Evolutionary conservation across 2,888 invertebrate species (phyloP).

Genomic region (Eupelmus urozonus): DNA sequence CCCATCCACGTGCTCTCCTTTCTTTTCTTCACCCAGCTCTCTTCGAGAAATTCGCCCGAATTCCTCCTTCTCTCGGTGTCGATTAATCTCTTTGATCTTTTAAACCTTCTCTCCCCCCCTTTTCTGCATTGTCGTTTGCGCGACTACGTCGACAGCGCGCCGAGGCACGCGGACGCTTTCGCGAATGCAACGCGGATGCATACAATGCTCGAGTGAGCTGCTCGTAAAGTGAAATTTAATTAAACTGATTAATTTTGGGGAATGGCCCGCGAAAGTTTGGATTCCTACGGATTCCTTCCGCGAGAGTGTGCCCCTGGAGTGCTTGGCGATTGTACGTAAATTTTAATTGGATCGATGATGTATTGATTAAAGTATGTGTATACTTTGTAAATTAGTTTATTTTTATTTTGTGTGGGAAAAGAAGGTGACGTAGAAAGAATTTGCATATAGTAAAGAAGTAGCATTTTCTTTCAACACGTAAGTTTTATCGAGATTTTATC

Average conservation of each 20-base stretch:
- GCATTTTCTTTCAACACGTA: no score
- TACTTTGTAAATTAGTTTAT: no score
- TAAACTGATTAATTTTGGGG: conserved; percentile 29
- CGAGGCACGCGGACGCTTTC: not conserved
- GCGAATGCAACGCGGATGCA: not conserved
- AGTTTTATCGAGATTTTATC: no score
- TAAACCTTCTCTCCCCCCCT: not conserved
- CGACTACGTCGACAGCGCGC: conserved; percentile 20
- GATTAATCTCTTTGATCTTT: conserved; percentile 56
- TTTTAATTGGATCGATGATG: no score
- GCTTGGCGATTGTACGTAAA: no score
- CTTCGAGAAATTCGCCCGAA: conserved; percentile 44
- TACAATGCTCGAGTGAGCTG: not conserved
- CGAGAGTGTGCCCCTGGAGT: no score
- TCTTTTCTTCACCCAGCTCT: conserved; percentile 4
- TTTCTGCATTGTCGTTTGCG: not conserved
- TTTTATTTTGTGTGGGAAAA: no score
- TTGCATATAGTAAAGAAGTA: no score
- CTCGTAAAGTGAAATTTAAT: conserved; percentile 28
- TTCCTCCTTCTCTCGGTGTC: conserved; percentile 28
- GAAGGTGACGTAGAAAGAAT: no score
- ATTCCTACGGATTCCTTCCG: no score
- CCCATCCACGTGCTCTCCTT: not conserved
- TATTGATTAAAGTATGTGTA: no score
- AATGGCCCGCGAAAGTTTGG: conserved; percentile 22